Percentiles rank a stretch among this genome's conserved stretches.
Evolutionary conservation across 2,888 invertebrate genomes (phyloP).

Genomic region (Notodonta ziczac): DNA sequence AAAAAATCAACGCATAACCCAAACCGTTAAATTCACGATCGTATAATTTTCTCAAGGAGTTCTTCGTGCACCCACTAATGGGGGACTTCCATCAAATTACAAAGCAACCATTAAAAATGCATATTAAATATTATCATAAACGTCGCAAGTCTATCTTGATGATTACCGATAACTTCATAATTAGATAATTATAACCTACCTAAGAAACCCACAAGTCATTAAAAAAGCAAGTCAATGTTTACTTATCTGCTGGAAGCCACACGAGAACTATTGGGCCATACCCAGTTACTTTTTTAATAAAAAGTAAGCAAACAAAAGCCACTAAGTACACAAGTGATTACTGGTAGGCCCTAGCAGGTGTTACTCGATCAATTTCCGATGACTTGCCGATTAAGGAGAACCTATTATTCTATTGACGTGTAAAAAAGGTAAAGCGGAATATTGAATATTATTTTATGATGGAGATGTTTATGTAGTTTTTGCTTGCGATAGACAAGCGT

Average conservation of each 20-base stretch:
- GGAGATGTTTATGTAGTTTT: background rate
- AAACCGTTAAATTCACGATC: no score
- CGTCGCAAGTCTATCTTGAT: background rate
- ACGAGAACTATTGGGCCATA: background rate
- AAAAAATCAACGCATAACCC: no score
- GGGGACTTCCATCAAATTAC: no score
- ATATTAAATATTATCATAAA: no score
- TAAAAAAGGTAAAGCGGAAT: slow-evolving; percentile 6
- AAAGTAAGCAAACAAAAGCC: slow-evolving; percentile 3
- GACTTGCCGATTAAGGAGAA: slow-evolving; percentile 3
- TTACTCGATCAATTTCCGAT: background rate
- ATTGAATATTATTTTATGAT: slow-evolving; percentile 9
- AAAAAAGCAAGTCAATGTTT: background rate
- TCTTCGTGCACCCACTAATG: no score
- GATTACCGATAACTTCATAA: background rate
- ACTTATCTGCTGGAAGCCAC: background rate
- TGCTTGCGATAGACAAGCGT: background rate
- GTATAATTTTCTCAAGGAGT: no score
- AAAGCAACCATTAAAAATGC: no score
- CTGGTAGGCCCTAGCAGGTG: slow-evolving; percentile 4
- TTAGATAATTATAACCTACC: background rate
- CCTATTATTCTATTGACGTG: slow-evolving; percentile 6
- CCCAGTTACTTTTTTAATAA: background rate
- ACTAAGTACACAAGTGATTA: slow-evolving; percentile 7
- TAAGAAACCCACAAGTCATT: background rate